Percentiles rank a stretch among this genome's conserved stretches.
Evolutionary conservation across 2,113 vertebrate genomes (phyloP).

Genomic region (Lota lota): DNA sequence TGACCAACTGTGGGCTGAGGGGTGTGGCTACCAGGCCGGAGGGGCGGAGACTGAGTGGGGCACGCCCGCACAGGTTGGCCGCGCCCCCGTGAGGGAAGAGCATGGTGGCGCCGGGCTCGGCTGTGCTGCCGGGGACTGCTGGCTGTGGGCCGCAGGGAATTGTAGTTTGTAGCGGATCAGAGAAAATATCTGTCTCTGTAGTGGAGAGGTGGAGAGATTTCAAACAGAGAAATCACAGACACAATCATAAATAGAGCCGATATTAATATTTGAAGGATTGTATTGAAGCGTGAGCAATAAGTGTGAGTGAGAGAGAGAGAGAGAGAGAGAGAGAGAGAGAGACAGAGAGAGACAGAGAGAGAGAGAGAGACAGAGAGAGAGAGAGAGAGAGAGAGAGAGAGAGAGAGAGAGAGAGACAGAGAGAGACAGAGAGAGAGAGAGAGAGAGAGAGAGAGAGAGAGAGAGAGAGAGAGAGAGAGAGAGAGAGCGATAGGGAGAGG

Average conservation of each 20-base stretch:
- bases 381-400: too few relatives aligned
- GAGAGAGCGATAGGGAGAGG: too few relatives aligned
- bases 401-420: too few relatives aligned
- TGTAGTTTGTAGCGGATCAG: slow-evolving; percentile 83
- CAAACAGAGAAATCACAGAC: slow-evolving; percentile 1
- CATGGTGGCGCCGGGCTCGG: slow-evolving; percentile 84
- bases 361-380: neutral
- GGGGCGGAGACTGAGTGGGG: slow-evolving; percentile 84
- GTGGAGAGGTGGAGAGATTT: neutral
- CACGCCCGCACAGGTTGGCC: slow-evolving; percentile 73
- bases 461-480: too few relatives aligned
- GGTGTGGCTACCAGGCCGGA: slow-evolving; percentile 89
- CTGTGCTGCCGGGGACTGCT: slow-evolving; percentile 79
- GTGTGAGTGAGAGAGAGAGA: too few relatives aligned
- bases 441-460: too few relatives aligned
- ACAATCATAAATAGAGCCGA: neutral
- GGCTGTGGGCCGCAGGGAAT: slow-evolving; percentile 88
- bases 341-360: too few relatives aligned
- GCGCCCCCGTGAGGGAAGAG: slow-evolving; percentile 82
- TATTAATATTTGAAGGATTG: slow-evolving; percentile 8
- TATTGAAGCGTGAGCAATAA: slow-evolving; percentile 16
- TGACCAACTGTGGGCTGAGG: slow-evolving; percentile 93
- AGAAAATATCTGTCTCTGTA: slow-evolving; percentile 86
- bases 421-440: neutral
- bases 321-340: too few relatives aligned